Evolutionary conservation across 2,113 vertebrate genomes (phyloP).

Genomic region (Lethenteron reissneri): DNA sequence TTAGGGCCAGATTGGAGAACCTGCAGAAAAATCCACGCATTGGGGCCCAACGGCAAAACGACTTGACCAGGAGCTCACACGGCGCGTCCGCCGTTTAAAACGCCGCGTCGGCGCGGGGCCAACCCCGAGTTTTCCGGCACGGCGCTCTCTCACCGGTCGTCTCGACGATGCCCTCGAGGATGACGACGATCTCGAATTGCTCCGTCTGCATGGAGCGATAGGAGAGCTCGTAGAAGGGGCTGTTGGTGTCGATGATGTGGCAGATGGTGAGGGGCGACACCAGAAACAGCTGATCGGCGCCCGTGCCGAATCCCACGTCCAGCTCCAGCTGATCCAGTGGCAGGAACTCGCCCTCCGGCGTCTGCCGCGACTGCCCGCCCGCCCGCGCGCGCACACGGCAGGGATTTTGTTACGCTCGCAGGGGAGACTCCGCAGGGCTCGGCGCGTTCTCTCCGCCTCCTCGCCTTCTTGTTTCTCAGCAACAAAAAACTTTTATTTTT

Average conservation of each 20-base stretch:
- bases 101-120: too few relatives aligned
- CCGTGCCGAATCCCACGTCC: constrained; percentile 95
- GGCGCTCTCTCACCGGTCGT: constrained; percentile 60
- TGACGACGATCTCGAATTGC: constrained; percentile 97
- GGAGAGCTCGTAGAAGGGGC: constrained; percentile 93
- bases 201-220: constrained; percentile 90
- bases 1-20: too few relatives aligned
- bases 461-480: too few relatives aligned
- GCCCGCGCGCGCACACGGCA: not conserved
- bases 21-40: too few relatives aligned
- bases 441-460: too few relatives aligned
- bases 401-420: not conserved
- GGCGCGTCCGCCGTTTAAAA: too few relatives aligned
- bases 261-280: constrained; percentile 97
- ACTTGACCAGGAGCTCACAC: too few relatives aligned
- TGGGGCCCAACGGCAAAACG: too few relatives aligned
- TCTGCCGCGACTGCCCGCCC: constrained; percentile 62
- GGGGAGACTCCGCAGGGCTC: too few relatives aligned
- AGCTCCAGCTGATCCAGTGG: constrained; percentile 93
- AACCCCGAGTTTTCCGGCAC: too few relatives aligned
- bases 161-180: constrained; percentile 94
- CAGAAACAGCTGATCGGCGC: constrained; percentile 94
- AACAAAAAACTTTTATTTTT: too few relatives aligned
- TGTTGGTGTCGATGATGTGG: constrained; percentile 94
- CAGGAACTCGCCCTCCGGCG: constrained; percentile 93